Evolutionary conservation across 2,113 vertebrate genomes (phyloP).

Genomic region (Ellobius talpinus): DNA sequence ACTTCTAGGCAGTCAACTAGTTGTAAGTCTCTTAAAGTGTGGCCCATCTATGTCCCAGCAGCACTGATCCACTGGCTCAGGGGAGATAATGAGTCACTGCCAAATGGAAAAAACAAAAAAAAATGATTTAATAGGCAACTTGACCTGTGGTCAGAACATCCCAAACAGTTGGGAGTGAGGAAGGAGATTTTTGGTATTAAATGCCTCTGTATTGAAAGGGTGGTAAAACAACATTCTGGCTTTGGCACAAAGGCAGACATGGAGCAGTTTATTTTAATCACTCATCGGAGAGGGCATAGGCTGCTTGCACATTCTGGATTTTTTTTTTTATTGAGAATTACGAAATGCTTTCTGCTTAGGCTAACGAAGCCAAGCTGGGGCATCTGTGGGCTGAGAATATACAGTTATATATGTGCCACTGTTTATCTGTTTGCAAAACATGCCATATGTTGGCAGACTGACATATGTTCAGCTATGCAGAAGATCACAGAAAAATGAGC

Average conservation of each 20-base stretch:
- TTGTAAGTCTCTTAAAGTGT: constrained; percentile 2
- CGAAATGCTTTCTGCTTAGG: constrained; percentile 66
- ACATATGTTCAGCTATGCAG: constrained; percentile 71
- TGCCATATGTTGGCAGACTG: constrained; percentile 66
- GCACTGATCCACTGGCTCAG: neutral
- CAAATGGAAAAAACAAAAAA: constrained; percentile 62
- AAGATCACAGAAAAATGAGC: constrained; percentile 65
- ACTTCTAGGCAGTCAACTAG: constrained; percentile 51
- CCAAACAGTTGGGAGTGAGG: constrained; percentile 40
- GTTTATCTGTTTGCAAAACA: constrained; percentile 79
- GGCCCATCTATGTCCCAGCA: neutral
- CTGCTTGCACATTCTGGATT: constrained; percentile 59
- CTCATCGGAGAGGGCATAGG: constrained; percentile 32
- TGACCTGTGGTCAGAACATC: constrained; percentile 66
- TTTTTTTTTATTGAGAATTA: constrained; percentile 62
- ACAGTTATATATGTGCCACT: constrained; percentile 70
- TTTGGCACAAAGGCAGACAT: constrained; percentile 36
- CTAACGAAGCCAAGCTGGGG: constrained; percentile 61
- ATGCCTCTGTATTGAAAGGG: constrained; percentile 47
- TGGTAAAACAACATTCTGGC: constrained; percentile 19
- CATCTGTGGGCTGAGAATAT: constrained; percentile 68
- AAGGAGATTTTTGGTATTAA: constrained; percentile 47
- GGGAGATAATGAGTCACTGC: constrained; percentile 52
- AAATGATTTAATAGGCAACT: constrained; percentile 29
- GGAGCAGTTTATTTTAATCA: constrained; percentile 59